Percentiles rank a stretch among this genome's conserved stretches.
Conservation (phyloP, 1,140 invertebrate species). For the Aphaenogaster floridana region DNA sequence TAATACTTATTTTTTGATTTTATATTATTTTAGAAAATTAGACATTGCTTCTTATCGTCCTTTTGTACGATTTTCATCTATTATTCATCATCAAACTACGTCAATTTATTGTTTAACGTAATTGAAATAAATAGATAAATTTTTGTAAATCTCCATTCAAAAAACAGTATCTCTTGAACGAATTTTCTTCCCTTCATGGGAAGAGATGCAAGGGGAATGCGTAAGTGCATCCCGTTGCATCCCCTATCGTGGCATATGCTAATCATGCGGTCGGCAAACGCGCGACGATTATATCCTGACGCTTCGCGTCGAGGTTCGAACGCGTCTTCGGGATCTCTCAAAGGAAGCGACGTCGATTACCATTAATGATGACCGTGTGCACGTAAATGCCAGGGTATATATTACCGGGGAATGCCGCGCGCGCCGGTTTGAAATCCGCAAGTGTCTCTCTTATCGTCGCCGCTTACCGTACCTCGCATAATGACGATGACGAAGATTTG, state of each 20-base stretch:
- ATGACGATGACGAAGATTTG: constrained; percentile 36
- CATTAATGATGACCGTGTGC: constrained; percentile 81
- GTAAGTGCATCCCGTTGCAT: not conserved
- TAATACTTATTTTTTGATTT: not conserved
- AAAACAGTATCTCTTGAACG: not conserved
- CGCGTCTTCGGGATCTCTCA: constrained; percentile 71
- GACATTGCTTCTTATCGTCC: not conserved
- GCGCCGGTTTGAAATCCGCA: not conserved
- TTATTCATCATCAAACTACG: not conserved
- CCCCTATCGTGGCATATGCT: constrained; percentile 23
- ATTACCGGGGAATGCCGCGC: constrained; percentile 35
- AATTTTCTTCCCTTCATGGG: not conserved
- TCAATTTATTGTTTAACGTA: not conserved
- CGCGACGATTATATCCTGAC: constrained; percentile 59
- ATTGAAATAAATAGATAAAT: not conserved
- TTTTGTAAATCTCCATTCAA: not conserved
- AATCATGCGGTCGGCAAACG: constrained; percentile 55
- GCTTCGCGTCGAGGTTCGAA: constrained; percentile 47
- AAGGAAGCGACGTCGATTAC: constrained; percentile 81
- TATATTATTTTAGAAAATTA: not conserved
- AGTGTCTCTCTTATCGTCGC: constrained; percentile 29
- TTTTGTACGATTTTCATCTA: not conserved
- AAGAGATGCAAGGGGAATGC: not conserved
- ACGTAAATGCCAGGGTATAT: constrained; percentile 67
- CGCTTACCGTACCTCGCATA: not conserved